These are phyloP conservation scores for Hystrix brachyura DNA, from an alignment of 2,113 vertebrate species.

Conservation along the genomic window DNA sequence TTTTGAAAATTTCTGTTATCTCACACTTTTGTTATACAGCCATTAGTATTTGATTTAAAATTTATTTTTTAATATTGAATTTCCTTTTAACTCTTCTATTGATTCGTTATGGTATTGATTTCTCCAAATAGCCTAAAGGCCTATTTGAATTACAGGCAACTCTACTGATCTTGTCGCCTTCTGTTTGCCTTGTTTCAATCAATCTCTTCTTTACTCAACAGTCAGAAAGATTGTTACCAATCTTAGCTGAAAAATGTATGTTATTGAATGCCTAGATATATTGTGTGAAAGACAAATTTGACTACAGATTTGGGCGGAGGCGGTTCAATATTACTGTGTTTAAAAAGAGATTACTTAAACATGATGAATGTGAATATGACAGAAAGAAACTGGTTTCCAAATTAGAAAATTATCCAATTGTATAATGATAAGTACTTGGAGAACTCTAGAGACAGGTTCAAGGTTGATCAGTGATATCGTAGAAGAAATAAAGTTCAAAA, in stretches of 20 bases:
- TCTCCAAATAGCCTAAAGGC: no score
- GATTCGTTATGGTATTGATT: constrained; percentile 50
- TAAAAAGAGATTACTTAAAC: constrained; percentile 72
- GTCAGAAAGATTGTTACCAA: constrained; percentile 65
- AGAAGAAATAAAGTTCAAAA: constrained; percentile 65
- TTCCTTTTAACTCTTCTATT: constrained; percentile 59
- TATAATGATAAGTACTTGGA: constrained; percentile 72
- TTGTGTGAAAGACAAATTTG: constrained; percentile 72
- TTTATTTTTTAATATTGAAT: constrained; percentile 38
- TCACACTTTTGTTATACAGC: constrained; percentile 48
- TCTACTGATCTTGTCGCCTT: constrained; percentile 77
- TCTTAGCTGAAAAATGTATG: constrained; percentile 75
- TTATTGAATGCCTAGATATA: constrained; percentile 42
- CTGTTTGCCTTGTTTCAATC: constrained; percentile 80
- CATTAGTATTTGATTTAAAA: constrained; percentile 58
- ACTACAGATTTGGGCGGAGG: constrained; percentile 23
- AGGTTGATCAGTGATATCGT: constrained; percentile 65
- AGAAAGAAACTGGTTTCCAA: constrained; percentile 73
- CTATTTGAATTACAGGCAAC: neutral
- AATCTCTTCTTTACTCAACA: constrained; percentile 71
- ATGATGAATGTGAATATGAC: constrained; percentile 47
- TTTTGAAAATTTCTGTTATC: constrained; percentile 41
- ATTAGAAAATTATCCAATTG: constrained; percentile 56
- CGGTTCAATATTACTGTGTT: constrained; percentile 63
- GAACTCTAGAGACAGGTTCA: constrained; percentile 12